Evolutionary conservation across 1,140 invertebrate species (phyloP).

Genomic region (Leucophenga varia): DNA sequence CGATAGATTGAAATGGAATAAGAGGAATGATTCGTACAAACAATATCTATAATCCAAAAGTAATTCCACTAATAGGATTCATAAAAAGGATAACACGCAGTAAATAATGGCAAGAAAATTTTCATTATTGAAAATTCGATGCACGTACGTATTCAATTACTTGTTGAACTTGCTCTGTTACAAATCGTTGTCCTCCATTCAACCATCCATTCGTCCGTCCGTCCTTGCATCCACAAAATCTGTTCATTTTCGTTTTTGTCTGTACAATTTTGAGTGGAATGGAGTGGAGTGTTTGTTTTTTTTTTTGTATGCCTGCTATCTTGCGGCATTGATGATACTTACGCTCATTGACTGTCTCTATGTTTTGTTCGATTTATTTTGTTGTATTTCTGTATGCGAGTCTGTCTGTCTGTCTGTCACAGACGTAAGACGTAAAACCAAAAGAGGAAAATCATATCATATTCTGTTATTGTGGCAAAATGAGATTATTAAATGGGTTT

Average conservation of each 20-base stretch:
- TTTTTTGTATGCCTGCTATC: too few species aligned
- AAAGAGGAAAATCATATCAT: conserved; percentile 46
- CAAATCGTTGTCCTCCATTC: too few species aligned
- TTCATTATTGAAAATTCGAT: conserved; percentile 39
- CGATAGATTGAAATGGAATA: not conserved
- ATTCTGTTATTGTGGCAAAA: conserved; percentile 55
- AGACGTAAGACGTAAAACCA: too few species aligned
- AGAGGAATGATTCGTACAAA: not conserved
- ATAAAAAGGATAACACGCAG: conserved; percentile 51
- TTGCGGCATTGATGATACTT: too few species aligned
- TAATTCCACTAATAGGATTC: conserved; percentile 53
- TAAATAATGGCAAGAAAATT: conserved; percentile 39
- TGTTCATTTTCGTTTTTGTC: too few species aligned
- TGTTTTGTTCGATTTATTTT: too few species aligned
- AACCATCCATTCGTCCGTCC: conserved; percentile 8
- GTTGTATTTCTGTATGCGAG: conserved; percentile 21
- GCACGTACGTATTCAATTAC: conserved; percentile 53
- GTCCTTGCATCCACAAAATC: too few species aligned
- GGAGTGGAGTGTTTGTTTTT: too few species aligned
- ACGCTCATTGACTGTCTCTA: too few species aligned
- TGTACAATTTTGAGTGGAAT: too few species aligned
- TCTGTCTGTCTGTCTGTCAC: too few species aligned
- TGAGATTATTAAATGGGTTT: conserved; percentile 56
- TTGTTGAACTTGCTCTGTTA: conserved; percentile 44
- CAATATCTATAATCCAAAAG: conserved; percentile 24